phyloP scores from a whole-genome alignment of 2,888 invertebrate species.

The Polyommatus iphigenia region DNA sequence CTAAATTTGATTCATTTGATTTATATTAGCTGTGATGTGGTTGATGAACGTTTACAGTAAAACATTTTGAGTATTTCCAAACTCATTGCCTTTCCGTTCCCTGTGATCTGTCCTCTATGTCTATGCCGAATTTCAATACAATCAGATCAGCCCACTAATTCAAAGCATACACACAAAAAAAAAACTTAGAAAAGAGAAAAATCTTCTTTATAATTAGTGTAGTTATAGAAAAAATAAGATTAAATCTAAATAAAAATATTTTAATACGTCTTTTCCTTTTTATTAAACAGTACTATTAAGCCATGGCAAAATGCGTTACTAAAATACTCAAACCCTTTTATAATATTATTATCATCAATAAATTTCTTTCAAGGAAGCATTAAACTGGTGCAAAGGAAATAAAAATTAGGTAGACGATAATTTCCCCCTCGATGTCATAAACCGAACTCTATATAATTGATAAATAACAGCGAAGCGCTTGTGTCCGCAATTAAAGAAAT shows the following conservation, averaged over 20 bases:
- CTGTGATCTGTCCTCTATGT: no score
- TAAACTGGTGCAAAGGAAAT: not conserved
- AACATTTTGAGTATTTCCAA: not conserved
- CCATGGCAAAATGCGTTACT: no score
- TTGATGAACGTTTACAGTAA: not conserved
- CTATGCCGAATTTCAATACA: no score
- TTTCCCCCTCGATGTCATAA: slow-evolving; percentile 23
- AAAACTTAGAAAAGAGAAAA: no score
- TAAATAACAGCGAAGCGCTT: slow-evolving; percentile 24
- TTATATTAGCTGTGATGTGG: not conserved
- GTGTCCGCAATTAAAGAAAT: slow-evolving; percentile 30
- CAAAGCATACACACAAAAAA: no score
- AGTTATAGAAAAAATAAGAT: no score
- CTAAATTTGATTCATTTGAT: slow-evolving; percentile 21
- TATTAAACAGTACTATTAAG: not conserved
- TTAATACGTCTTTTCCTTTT: no score
- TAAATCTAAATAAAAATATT: no score
- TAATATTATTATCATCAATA: not conserved
- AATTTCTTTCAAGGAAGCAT: not conserved
- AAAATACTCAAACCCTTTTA: not conserved
- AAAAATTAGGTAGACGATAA: not conserved
- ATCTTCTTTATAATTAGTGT: no score
- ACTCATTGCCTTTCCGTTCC: no score
- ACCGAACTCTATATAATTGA: slow-evolving; percentile 17
- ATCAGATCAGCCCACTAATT: no score